Conservation (phyloP, 2,797 vertebrate species). For the Cygnus olor region DNA sequence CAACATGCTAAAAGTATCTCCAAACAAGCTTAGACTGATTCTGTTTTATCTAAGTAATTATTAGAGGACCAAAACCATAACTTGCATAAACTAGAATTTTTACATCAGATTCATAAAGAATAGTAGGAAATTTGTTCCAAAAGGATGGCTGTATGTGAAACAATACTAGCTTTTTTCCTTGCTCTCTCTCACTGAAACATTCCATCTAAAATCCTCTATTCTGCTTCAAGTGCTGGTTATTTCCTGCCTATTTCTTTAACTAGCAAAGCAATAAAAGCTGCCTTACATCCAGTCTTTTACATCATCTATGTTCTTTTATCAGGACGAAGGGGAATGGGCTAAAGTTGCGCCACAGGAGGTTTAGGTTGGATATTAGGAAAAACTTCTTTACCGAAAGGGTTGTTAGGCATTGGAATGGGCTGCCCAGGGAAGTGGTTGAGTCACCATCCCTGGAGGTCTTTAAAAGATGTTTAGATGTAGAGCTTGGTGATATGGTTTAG, state of each 20-base stretch:
- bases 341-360: too few species aligned
- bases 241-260: not conserved
- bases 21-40: not conserved
- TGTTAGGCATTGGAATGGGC: too few species aligned
- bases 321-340: too few species aligned
- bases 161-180: not conserved
- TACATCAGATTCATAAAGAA: not conserved
- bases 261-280: not conserved
- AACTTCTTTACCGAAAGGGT: too few species aligned
- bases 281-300: not conserved
- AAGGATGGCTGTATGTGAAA: fast-evolving
- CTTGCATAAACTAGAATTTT: not conserved
- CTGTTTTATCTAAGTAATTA: not conserved
- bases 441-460: too few species aligned
- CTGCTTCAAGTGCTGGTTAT: not conserved
- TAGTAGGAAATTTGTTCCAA: not conserved
- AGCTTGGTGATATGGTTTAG: too few species aligned
- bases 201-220: not conserved
- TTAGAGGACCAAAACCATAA: not conserved
- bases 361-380: too few species aligned
- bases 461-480: too few species aligned
- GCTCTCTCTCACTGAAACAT: not conserved
- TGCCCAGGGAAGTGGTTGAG: too few species aligned
- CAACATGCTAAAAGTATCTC: not conserved
- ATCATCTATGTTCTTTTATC: not conserved